Evolutionary conservation across 2,888 invertebrate genomes (phyloP), one percentile per base, ranked within the genome.

Genomic region (Brenthis ino): DNA sequence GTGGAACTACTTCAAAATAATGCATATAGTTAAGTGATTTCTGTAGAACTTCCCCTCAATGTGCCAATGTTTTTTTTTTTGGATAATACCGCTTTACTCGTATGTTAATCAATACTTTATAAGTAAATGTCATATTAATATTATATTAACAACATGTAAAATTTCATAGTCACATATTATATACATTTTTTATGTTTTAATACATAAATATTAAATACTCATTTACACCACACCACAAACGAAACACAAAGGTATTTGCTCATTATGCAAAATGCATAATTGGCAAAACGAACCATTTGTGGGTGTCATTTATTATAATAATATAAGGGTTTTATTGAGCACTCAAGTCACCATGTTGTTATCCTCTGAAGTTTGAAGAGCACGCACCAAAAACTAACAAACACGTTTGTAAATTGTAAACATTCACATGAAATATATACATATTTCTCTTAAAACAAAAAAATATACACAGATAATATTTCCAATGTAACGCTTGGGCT

Each of bases 191-290:
- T 69, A 61, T 64, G 37, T 65, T 64, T 63, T 64, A 65, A 69
- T 67, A 70, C 57, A 74, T 66, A 68, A 63, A 71, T 69, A 74
- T 68, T 66, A 68, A 63, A 71, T 68, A 75, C 63, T 70, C 70
- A 81, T 80, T 85, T 81, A 81, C 79, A 84, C 88, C 85, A 90
- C 87, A 74, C 69, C 47, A 85, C 72, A 80, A 82, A 82, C 75
- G 79, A 80, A 82, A 77, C 85, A 84, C 79, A 71, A 73, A 78
- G 83, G 93, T 93, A 92, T 93, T 93, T 90, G 91, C 92, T 92
- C 92, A 92, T 93, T 91, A 89, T 90, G 93, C 91, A 79, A 82
- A 79, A 84, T 85, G 90, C 92, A 92, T 91, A 91, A 92, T 92
- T 92, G 93, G 93, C 91, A 91, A 89, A 83, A 80, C 73, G 69